Conservation (phyloP, 2,113 vertebrate genomes). For the Pseudois nayaur region DNA sequence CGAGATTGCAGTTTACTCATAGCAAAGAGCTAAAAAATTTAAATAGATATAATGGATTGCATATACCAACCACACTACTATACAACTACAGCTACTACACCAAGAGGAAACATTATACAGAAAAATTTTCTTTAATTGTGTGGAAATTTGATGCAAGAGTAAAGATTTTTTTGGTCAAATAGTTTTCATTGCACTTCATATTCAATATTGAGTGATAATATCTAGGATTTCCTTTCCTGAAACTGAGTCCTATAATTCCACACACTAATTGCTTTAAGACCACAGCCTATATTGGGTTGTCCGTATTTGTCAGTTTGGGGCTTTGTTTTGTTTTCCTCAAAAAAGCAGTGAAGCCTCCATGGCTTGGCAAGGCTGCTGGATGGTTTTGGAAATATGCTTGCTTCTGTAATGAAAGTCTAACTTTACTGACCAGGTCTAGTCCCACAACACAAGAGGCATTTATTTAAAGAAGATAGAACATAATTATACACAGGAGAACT, state of each 20-base stretch:
- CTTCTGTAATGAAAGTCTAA: neutral
- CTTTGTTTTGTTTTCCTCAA: neutral
- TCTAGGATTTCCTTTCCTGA: neutral
- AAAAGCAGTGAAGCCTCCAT: neutral
- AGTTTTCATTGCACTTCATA: neutral
- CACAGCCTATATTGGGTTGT: neutral
- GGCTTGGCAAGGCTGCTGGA: neutral
- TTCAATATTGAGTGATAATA: neutral
- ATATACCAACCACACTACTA: neutral
- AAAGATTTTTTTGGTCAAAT: neutral
- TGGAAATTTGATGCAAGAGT: neutral
- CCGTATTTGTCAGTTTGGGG: neutral
- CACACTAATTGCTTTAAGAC: neutral
- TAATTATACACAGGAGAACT: conserved; percentile 38
- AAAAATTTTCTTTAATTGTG: neutral
- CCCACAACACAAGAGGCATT: conserved; percentile 1
- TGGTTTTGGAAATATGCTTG: neutral
- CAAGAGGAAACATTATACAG: neutral
- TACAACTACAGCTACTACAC: neutral
- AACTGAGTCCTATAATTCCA: neutral
- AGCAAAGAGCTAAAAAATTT: neutral
- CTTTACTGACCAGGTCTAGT: neutral
- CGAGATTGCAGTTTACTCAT: neutral
- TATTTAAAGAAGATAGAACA: conserved; percentile 42
- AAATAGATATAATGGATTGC: neutral